Evolutionary conservation across 2,888 invertebrate species (phyloP).

Genomic region (Sialis lutaria): DNA sequence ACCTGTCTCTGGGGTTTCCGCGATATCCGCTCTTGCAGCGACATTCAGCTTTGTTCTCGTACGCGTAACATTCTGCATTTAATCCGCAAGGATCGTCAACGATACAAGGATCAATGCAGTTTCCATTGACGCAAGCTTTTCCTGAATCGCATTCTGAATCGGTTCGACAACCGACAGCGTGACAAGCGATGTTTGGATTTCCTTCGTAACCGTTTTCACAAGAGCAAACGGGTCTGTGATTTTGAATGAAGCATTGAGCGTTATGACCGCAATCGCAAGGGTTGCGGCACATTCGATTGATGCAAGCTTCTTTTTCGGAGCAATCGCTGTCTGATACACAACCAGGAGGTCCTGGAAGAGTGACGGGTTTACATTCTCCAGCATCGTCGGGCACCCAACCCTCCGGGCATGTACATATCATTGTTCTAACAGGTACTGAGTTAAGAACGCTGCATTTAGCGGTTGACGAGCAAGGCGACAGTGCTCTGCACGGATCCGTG

Average conservation of each 20-base stretch:
- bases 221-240: slow-evolving; percentile 75
- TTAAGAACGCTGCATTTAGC: slow-evolving; percentile 70
- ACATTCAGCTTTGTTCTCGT: slow-evolving; percentile 57
- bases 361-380: slow-evolving; percentile 58
- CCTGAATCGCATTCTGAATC: slow-evolving; percentile 71
- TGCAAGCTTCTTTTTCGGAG: slow-evolving; percentile 58
- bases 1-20: slow-evolving; percentile 58
- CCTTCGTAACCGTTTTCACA: slow-evolving; percentile 74
- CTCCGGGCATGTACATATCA: slow-evolving; percentile 76
- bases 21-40: slow-evolving; percentile 65
- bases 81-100: slow-evolving; percentile 62
- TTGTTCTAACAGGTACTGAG: slow-evolving; percentile 69
- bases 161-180: slow-evolving; percentile 62
- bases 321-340: slow-evolving; percentile 71
- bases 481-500: slow-evolving; percentile 57
- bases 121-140: slow-evolving; percentile 69
- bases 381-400: slow-evolving; percentile 66
- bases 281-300: slow-evolving; percentile 70
- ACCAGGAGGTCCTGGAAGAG: slow-evolving; percentile 50
- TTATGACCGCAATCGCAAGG: slow-evolving; percentile 79
- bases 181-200: slow-evolving; percentile 67
- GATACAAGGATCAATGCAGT: slow-evolving; percentile 74
- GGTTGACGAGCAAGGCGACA: slow-evolving; percentile 57
- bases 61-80: slow-evolving; percentile 66
- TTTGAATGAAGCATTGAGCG: slow-evolving; percentile 62